phyloP scores from a whole-genome alignment of 2,888 invertebrate species.

The Mythimna vitellina region DNA sequence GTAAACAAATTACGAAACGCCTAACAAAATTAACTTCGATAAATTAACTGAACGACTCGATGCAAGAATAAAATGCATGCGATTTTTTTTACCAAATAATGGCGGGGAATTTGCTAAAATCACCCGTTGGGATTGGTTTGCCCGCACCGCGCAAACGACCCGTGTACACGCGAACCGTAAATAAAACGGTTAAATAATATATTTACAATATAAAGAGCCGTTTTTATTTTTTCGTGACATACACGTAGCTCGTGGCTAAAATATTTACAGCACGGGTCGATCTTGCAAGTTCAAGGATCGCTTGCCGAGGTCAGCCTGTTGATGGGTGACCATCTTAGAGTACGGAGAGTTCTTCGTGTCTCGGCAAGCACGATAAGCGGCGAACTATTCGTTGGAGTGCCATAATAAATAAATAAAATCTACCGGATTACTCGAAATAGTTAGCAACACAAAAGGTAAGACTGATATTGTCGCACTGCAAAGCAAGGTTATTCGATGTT shows the following conservation, averaged over 20 bases:
- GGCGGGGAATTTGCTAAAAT: slow-evolving; percentile 51
- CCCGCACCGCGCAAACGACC: slow-evolving; percentile 47
- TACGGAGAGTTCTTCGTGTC: too few species aligned
- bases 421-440: too few species aligned
- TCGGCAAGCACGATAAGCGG: too few species aligned
- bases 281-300: too few species aligned
- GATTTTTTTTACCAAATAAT: slow-evolving; percentile 40
- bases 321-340: too few species aligned
- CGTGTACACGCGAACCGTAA: slow-evolving; percentile 59
- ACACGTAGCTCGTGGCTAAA: slow-evolving; percentile 5
- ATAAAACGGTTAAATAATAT: slow-evolving; percentile 54
- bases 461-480: too few species aligned
- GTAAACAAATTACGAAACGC: not conserved
- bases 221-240: slow-evolving; percentile 30
- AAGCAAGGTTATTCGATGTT: too few species aligned
- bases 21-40: slow-evolving; percentile 31
- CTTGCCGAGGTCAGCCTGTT: too few species aligned
- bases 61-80: slow-evolving; percentile 47
- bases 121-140: slow-evolving; percentile 43
- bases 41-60: slow-evolving; percentile 25
- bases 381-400: too few species aligned
- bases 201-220: slow-evolving; percentile 31
- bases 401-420: too few species aligned
- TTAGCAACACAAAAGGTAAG: too few species aligned
- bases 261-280: too few species aligned